Base-by-base conservation (phyloP, 2,888 invertebrate species). In the Ditylenchus weischeri region DNA sequence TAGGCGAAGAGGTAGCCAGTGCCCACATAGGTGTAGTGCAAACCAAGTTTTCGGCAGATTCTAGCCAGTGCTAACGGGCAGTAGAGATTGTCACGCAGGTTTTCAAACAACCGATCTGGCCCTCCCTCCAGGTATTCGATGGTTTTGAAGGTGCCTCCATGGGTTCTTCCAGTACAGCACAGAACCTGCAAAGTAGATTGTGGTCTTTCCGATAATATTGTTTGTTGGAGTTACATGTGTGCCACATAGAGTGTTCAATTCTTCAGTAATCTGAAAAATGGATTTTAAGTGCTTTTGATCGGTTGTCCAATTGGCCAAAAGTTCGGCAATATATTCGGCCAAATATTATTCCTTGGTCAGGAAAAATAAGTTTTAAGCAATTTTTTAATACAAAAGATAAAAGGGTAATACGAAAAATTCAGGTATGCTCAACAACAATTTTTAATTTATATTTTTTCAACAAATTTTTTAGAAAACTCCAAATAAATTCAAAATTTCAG, bases 1-100 rank as follows among this genome's bases (percentile, higher is more conserved):
- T 80, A 81, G 49, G 80, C 76, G 69, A 79, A 81, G 63, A 81
- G 73, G 70, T 81, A 81, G n/a, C 79, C 81, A 29, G 81, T 81
- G 50, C 81, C 81, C 35, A 81, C 72, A 69, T 81, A 81, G n/a
- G 79, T 80, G 69, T 76, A 79, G 64, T 81, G 81, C 47, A 80
- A 67, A 0, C 81, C 78, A 19, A 78, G 59, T 58, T 62, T 57
- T 18, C 67, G 71, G 29, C 78, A 76, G 49, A 80, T 74, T 64
- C 76, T 74, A 47, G 79, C 80, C 63, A 80, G 65, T 21, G 71
- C 69, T 5, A 78, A 71, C 6, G 77, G 78, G 49, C 81, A 77
- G 69, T 75, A 80, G 72, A 81, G 72, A 63, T 81, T 81, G 72
- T 81, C 81, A 23, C 81, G 65, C 10, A 82, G 71, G 66, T 81